Percentiles rank a stretch among this genome's conserved stretches.
These are phyloP conservation scores for Geotrypetes seraphini DNA, from an alignment of 2,797 vertebrate species.

Conservation along the genomic window DNA sequence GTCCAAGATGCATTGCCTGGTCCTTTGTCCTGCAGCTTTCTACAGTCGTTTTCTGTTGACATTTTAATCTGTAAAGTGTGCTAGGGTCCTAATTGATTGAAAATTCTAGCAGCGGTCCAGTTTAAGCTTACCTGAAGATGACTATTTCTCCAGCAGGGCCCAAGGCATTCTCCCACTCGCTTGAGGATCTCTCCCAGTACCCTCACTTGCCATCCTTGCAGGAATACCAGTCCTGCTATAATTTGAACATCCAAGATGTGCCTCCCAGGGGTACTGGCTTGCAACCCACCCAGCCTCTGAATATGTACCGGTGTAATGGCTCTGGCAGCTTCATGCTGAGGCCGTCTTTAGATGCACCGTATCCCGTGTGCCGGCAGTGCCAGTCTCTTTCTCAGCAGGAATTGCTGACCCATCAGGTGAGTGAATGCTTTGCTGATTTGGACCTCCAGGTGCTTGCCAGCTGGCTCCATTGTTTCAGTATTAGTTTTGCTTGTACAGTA, in stretches of 20 bases:
- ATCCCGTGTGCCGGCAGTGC: neutral
- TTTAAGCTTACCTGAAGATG: too few relatives aligned
- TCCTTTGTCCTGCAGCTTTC: too few relatives aligned
- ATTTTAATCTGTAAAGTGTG: too few relatives aligned
- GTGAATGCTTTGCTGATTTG: too few relatives aligned
- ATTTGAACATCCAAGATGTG: neutral
- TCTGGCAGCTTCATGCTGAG: slow-evolving; percentile 60
- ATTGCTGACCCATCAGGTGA: too few relatives aligned
- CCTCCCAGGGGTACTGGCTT: slow-evolving; percentile 18
- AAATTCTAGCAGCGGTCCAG: too few relatives aligned
- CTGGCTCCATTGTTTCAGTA: too few relatives aligned
- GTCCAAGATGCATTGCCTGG: too few relatives aligned
- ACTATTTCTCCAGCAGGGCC: slow-evolving; percentile 40
- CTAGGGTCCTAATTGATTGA: too few relatives aligned
- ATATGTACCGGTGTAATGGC: slow-evolving; percentile 61
- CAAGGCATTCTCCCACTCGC: slow-evolving; percentile 54
- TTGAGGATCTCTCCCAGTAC: slow-evolving; percentile 56
- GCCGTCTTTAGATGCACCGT: slow-evolving; percentile 30
- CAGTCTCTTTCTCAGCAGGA: slow-evolving; percentile 12
- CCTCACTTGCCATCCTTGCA: slow-evolving; percentile 27
- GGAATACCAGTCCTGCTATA: slow-evolving; percentile 10
- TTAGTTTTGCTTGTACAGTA: too few relatives aligned
- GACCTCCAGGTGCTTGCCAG: too few relatives aligned
- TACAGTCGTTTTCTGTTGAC: too few relatives aligned
- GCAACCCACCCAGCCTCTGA: slow-evolving; percentile 12